A percentile compares a stretch with the other conserved stretches of the same genome.
Evolutionary conservation across 2,888 invertebrate species (phyloP).

Genomic region (Papilio demoleus): DNA sequence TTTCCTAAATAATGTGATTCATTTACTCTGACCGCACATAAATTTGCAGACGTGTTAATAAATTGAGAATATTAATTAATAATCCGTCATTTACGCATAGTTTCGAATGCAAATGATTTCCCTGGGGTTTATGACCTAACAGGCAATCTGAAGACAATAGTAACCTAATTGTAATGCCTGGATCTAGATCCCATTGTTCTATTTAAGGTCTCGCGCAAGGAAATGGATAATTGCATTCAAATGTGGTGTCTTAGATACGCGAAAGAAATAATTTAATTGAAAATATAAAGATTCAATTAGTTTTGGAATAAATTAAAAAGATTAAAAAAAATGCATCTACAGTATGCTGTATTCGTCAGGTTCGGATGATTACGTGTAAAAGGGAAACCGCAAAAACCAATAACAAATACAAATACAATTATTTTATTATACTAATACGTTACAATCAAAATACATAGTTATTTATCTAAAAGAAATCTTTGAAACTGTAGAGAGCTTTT

Average conservation of each 20-base stretch:
- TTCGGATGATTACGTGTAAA: too few species aligned
- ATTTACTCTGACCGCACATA: not conserved
- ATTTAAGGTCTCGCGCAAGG: conserved; percentile 61
- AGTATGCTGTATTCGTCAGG: too few species aligned
- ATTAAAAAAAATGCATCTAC: conserved; percentile 51
- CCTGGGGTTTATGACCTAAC: conserved; percentile 45
- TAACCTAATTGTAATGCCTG: conserved; percentile 70
- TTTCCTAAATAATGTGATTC: not conserved
- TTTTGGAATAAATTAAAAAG: conserved; percentile 46
- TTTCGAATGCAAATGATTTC: conserved; percentile 43
- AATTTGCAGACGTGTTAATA: not conserved
- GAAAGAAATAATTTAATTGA: conserved; percentile 34
- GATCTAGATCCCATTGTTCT: conserved; percentile 70
- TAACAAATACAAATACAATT: too few species aligned
- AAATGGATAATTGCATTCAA: conserved; percentile 62
- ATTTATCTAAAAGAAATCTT: too few species aligned
- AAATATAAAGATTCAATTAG: conserved; percentile 40
- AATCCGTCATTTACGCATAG: not conserved
- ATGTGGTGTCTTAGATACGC: conserved; percentile 43
- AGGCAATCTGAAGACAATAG: conserved; percentile 58
- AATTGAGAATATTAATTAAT: conserved; percentile 9
- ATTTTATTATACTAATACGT: too few species aligned
- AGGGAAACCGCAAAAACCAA: too few species aligned
- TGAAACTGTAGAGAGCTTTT: too few species aligned
- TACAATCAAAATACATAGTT: too few species aligned